Evolutionary conservation across 2,888 invertebrate species (phyloP).

Genomic region (Allophyes oxyacanthae): DNA sequence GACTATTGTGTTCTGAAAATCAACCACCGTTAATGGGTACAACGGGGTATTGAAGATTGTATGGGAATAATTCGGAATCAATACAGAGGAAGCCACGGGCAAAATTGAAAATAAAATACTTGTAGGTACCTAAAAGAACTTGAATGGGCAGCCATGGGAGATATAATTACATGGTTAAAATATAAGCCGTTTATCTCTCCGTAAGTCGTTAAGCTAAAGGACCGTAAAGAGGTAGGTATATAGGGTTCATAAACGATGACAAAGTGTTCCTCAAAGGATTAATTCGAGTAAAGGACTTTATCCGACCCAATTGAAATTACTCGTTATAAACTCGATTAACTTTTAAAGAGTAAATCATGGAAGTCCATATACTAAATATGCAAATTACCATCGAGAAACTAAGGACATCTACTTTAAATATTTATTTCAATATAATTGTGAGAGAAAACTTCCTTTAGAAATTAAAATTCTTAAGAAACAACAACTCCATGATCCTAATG

Average conservation of each 20-base stretch:
- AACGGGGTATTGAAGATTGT: too few species aligned
- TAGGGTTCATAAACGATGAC: slow-evolving; percentile 6
- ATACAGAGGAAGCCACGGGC: too few species aligned
- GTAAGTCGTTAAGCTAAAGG: slow-evolving; percentile 2
- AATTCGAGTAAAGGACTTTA: slow-evolving; percentile 5
- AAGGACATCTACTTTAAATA: slow-evolving; percentile 15
- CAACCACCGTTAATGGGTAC: too few species aligned
- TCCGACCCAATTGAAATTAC: not conserved
- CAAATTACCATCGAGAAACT: slow-evolving; percentile 16
- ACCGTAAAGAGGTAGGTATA: slow-evolving; percentile 10
- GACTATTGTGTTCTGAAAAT: too few species aligned
- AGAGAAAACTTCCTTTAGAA: not conserved
- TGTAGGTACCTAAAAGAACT: too few species aligned
- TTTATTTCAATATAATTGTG: slow-evolving; percentile 13
- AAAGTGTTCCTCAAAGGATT: slow-evolving; percentile 2
- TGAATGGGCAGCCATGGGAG: too few species aligned
- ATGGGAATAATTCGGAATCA: too few species aligned
- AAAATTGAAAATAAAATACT: too few species aligned
- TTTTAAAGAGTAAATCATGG: not conserved
- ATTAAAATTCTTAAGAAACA: slow-evolving; percentile 16
- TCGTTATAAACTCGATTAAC: slow-evolving; percentile 4
- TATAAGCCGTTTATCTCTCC: slow-evolving; percentile 8
- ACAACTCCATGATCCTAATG: too few species aligned
- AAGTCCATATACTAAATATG: slow-evolving; percentile 20
- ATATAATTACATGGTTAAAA: too few species aligned